These are phyloP conservation scores for Bolborhynchus lineola DNA, from an alignment of 2,113 vertebrate species.

Conservation along the genomic window DNA sequence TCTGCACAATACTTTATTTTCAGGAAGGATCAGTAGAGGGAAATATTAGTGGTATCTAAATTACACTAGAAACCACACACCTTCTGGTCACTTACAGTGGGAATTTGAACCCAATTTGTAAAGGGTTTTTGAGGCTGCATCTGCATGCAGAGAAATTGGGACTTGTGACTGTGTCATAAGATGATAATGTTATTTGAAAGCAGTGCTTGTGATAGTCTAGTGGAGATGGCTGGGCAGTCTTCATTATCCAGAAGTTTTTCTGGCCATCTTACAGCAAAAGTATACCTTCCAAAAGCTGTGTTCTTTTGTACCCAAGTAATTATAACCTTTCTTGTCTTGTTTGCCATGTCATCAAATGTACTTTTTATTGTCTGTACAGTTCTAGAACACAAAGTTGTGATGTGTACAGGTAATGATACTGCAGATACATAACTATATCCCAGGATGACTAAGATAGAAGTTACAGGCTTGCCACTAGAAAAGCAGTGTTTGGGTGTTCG, in stretches of 20 bases:
- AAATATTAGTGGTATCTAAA: background rate
- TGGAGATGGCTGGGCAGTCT: background rate
- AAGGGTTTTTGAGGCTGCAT: background rate
- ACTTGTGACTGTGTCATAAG: background rate
- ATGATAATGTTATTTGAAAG: background rate
- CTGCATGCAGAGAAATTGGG: background rate
- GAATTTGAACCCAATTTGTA: background rate
- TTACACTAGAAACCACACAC: background rate
- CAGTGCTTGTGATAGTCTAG: background rate
- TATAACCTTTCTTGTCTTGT: background rate
- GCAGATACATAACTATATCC: background rate
- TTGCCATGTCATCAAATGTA: background rate
- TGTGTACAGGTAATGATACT: background rate
- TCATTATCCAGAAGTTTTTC: background rate
- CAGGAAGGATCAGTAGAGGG: background rate
- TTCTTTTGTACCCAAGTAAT: background rate
- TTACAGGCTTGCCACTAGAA: background rate
- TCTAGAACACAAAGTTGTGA: background rate
- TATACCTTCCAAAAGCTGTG: background rate
- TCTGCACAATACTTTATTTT: background rate
- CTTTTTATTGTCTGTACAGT: background rate
- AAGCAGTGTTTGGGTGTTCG: background rate
- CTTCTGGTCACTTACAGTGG: background rate
- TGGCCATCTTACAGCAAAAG: background rate
- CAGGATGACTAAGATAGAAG: background rate